phyloP scores from a whole-genome alignment of 1,140 invertebrate species.

The Acromyrmex echinatior region DNA sequence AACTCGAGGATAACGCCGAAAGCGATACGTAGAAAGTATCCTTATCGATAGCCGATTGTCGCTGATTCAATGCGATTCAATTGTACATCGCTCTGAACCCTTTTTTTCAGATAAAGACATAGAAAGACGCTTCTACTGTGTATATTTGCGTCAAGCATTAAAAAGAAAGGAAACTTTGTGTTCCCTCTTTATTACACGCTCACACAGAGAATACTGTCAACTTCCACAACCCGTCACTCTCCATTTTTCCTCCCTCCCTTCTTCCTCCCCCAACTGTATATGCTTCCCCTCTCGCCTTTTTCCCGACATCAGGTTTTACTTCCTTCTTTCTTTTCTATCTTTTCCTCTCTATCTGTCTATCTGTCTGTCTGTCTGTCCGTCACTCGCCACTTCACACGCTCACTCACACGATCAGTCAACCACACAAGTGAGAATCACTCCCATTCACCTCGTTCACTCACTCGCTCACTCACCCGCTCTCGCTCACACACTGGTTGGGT shows the following conservation, averaged over 20 bases:
- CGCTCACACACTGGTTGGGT: conserved; percentile 69
- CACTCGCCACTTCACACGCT: conserved; percentile 76
- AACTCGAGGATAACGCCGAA: conserved; percentile 55
- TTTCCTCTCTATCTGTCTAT: conserved; percentile 67
- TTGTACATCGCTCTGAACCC: conserved; percentile 71
- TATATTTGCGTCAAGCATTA: conserved; percentile 67
- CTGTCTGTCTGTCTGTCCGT: conserved; percentile 77
- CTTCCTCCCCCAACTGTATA: conserved; percentile 32
- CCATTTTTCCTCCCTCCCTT: conserved; percentile 5
- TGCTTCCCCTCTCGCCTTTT: conserved; percentile 39
- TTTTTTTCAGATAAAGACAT: conserved; percentile 70
- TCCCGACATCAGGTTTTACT: conserved; percentile 56
- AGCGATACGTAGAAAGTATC: conserved; percentile 53
- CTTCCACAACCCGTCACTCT: neutral
- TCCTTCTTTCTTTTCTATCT: conserved; percentile 68
- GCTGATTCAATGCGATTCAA: conserved; percentile 64
- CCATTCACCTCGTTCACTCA: conserved; percentile 72
- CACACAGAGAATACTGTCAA: conserved; percentile 73
- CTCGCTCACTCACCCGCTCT: conserved; percentile 73
- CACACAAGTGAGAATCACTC: conserved; percentile 65
- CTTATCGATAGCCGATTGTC: conserved; percentile 64
- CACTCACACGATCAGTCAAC: conserved; percentile 74
- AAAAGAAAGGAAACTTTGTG: conserved; percentile 58
- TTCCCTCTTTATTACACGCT: conserved; percentile 70
- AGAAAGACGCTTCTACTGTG: conserved; percentile 68